phyloP scores from a whole-genome alignment of 2,113 vertebrate genomes.

The Channa argus region DNA sequence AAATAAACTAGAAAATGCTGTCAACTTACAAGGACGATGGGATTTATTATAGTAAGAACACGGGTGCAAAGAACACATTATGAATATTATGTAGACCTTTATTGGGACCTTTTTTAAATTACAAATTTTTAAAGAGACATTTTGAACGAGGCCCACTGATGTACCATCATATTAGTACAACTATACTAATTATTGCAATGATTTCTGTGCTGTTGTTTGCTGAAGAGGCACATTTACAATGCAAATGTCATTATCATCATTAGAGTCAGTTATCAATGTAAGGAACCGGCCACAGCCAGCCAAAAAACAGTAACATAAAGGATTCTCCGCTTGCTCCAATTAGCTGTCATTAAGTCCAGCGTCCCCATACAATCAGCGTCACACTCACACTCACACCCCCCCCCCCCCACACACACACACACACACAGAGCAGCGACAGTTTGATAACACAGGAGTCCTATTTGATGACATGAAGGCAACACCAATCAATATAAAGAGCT shows the following conservation, averaged over 20 bases:
- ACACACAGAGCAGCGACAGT: conserved; percentile 48
- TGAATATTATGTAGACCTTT: too few relatives aligned
- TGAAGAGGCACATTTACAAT: conserved; percentile 67
- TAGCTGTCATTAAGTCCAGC: conserved; percentile 74
- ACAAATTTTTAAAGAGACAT: too few relatives aligned
- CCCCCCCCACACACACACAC: not conserved
- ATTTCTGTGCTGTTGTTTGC: conserved; percentile 53
- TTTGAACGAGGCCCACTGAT: not conserved
- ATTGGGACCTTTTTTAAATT: too few relatives aligned
- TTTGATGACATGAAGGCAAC: conserved; percentile 83
- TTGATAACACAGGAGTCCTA: conserved; percentile 57
- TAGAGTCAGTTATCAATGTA: conserved; percentile 54
- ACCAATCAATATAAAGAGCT: conserved; percentile 79
- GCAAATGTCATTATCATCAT: conserved; percentile 39
- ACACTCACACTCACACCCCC: conserved; percentile 57
- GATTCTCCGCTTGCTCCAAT: conserved; percentile 67
- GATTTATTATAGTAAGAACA: too few relatives aligned
- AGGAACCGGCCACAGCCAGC: conserved; percentile 31
- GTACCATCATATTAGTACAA: conserved; percentile 39
- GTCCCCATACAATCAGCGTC: conserved; percentile 73
- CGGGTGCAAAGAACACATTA: too few relatives aligned
- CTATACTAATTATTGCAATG: conserved; percentile 36
- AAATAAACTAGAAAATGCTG: too few relatives aligned
- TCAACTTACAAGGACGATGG: too few relatives aligned
- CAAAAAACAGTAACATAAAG: conserved; percentile 33